Evolutionary conservation across 2,113 vertebrate genomes (phyloP).

Genomic region (Phalacrocorax aristotelis): DNA sequence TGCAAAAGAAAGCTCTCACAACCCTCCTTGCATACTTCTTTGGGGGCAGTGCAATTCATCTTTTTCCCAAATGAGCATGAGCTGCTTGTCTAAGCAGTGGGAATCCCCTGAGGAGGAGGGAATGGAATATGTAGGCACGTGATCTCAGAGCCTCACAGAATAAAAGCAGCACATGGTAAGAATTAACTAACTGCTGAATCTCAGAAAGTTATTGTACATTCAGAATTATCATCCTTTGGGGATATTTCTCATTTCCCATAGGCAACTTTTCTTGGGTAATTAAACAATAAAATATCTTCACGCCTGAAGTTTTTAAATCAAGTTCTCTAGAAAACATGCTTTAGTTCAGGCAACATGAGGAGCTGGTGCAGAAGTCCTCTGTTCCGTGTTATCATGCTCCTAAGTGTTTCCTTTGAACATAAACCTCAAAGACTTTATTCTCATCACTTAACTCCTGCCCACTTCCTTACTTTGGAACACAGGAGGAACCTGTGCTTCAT

Average conservation of each 20-base stretch:
- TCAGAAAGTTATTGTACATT: not conserved
- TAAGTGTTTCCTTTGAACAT: not conserved
- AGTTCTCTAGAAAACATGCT: not conserved
- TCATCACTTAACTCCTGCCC: not conserved
- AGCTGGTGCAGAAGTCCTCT: not conserved
- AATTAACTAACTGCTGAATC: slow-evolving; percentile 40
- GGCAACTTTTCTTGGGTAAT: slow-evolving; percentile 3
- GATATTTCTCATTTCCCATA: not conserved
- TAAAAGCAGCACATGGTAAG: slow-evolving; percentile 27
- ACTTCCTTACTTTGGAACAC: not conserved
- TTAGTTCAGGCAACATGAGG: not conserved
- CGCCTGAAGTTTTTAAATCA: not conserved
- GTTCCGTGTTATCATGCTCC: not conserved
- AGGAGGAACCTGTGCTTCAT: not conserved
- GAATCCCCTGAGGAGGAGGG: slow-evolving; percentile 16
- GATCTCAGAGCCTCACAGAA: not conserved
- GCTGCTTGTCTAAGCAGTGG: not conserved
- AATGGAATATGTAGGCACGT: not conserved
- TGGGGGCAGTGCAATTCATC: not conserved
- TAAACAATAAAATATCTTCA: not conserved
- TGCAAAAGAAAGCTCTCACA: not conserved
- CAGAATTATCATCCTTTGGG: not conserved
- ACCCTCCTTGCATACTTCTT: not conserved
- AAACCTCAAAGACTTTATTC: not conserved
- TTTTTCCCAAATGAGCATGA: not conserved